Percentiles rank a stretch among this genome's conserved stretches.
Evolutionary conservation across 2,797 vertebrate species (phyloP).

Genomic region (Phrynocephalus vlangalii): DNA sequence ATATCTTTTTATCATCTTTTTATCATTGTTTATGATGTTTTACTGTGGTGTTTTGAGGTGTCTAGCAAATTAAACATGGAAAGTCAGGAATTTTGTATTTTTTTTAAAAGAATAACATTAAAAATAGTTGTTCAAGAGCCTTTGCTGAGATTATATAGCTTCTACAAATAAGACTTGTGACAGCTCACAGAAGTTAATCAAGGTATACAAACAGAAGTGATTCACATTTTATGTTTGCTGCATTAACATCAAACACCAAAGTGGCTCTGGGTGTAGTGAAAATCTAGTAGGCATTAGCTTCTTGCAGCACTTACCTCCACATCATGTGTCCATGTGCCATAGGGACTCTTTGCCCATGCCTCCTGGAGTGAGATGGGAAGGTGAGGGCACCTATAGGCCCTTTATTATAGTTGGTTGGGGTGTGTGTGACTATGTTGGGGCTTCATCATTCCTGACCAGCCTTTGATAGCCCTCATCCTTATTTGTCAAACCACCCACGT

Average conservation of each 20-base stretch:
- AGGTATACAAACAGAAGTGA: not conserved
- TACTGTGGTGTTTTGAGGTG: not conserved
- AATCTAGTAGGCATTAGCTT: not conserved
- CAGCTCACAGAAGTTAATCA: conserved; percentile 5
- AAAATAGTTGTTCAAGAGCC: not conserved
- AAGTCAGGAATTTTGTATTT: not conserved
- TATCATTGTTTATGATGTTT: not conserved
- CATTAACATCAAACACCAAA: conserved; percentile 2
- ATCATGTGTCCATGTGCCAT: too few relatives aligned
- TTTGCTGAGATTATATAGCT: not conserved
- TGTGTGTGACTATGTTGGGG: too few relatives aligned
- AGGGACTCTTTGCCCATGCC: too few relatives aligned
- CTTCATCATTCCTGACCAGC: too few relatives aligned
- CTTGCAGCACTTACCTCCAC: too few relatives aligned
- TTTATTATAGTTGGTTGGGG: too few relatives aligned
- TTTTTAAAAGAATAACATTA: not conserved
- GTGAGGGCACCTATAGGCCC: too few relatives aligned
- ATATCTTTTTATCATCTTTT: not conserved
- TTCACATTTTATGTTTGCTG: not conserved
- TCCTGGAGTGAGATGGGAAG: too few relatives aligned
- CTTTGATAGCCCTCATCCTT: too few relatives aligned
- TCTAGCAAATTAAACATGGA: conserved; percentile 2
- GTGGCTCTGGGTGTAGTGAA: not conserved
- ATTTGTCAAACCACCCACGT: too few relatives aligned
- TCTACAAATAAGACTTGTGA: not conserved